A percentile compares a stretch with the other conserved stretches of the same genome.
Evolutionary conservation across 2,797 vertebrate species (phyloP).

Genomic region (Poecilia gillii): DNA sequence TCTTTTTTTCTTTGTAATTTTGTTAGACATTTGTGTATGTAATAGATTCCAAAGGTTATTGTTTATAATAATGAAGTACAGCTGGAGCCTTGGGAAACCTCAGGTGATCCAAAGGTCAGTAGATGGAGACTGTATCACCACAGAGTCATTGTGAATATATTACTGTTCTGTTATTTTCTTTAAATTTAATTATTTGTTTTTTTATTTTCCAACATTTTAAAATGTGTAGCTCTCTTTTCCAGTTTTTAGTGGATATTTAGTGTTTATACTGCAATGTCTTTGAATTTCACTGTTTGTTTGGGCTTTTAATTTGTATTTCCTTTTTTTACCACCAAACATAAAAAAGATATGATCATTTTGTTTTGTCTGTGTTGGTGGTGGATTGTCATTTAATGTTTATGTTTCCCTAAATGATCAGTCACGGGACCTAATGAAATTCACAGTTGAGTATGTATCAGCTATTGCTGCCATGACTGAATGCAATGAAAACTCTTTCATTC

Average conservation of each 20-base stretch:
- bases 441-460: slow-evolving; percentile 31
- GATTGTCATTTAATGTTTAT: slow-evolving; percentile 24
- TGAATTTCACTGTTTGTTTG: slow-evolving; percentile 43
- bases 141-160: slow-evolving; percentile 48
- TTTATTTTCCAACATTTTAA: slow-evolving; percentile 34
- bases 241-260: slow-evolving; percentile 38
- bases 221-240: slow-evolving; percentile 31
- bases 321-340: slow-evolving; percentile 52
- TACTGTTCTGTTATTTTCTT: slow-evolving; percentile 41
- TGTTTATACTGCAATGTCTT: slow-evolving; percentile 41
- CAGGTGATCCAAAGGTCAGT: slow-evolving; percentile 56
- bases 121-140: slow-evolving; percentile 44
- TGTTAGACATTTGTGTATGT: slow-evolving; percentile 50
- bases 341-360: slow-evolving; percentile 48
- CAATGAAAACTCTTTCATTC: slow-evolving; percentile 36
- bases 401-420: slow-evolving; percentile 27
- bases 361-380: slow-evolving; percentile 32
- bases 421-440: slow-evolving; percentile 7
- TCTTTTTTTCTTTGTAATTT: slow-evolving; percentile 51
- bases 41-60: slow-evolving; percentile 67
- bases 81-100: slow-evolving; percentile 60
- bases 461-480: slow-evolving; percentile 43
- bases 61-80: slow-evolving; percentile 52
- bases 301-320: slow-evolving; percentile 39
- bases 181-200: slow-evolving; percentile 31